These are phyloP conservation scores for Ennomos quercinarius DNA, from an alignment of 2,888 invertebrate species.

Conservation along the genomic window DNA sequence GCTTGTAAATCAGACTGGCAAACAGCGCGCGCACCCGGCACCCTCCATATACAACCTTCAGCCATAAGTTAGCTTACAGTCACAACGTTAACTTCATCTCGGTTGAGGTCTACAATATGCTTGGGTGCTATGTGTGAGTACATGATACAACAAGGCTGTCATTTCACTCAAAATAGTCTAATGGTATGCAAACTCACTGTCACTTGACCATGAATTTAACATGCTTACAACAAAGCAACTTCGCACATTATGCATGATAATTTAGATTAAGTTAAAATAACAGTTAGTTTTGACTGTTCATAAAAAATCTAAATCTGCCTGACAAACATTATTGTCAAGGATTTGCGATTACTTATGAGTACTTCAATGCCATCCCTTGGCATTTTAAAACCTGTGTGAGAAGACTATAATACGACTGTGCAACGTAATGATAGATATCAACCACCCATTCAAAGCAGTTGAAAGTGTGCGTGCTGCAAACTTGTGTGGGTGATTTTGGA, in stretches of 20 bases:
- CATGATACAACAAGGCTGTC: constrained; percentile 62
- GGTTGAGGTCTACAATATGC: constrained; percentile 12
- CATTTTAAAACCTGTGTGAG: constrained; percentile 12
- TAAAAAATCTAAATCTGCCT: constrained; percentile 9
- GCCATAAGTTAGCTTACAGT: constrained; percentile 23
- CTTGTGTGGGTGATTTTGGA: constrained; percentile 35
- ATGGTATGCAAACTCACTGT: constrained; percentile 33
- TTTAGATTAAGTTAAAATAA: constrained; percentile 12
- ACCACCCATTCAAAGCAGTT: constrained; percentile 8
- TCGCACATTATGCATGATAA: constrained; percentile 21
- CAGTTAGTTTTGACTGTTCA: constrained; percentile 18
- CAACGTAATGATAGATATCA: constrained; percentile 6
- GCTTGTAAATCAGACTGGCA: constrained; percentile 80
- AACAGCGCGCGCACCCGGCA: constrained; percentile 66
- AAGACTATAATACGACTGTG: constrained; percentile 1
- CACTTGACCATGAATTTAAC: constrained; percentile 35
- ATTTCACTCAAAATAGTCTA: constrained; percentile 44
- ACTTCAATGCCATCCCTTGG: constrained; percentile 20
- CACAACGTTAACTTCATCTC: not conserved
- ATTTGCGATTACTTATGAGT: constrained; percentile 9
- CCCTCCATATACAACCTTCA: constrained; percentile 33
- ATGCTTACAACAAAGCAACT: constrained; percentile 20
- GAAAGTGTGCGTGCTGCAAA: constrained; percentile 13
- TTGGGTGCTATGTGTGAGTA: constrained; percentile 45
- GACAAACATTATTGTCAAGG: constrained; percentile 6